phyloP scores from a whole-genome alignment of 2,797 vertebrate species.

The Aselliscus stoliczkanus region DNA sequence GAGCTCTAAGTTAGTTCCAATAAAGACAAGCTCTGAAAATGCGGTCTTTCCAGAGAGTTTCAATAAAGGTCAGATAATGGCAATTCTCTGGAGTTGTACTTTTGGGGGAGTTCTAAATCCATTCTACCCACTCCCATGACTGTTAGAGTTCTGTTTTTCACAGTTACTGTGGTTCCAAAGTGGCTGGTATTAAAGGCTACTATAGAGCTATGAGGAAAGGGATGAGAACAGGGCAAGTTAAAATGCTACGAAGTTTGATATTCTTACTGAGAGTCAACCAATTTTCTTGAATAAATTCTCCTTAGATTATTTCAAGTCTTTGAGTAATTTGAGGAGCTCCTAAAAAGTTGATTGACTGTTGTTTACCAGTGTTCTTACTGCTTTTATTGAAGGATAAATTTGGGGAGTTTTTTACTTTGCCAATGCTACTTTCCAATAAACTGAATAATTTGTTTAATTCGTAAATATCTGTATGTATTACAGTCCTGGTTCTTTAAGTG shows the following conservation, averaged over 20 bases:
- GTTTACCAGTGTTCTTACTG: background rate
- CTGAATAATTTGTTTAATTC: conserved; percentile 31
- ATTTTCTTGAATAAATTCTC: background rate
- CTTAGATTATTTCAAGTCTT: background rate
- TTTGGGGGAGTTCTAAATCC: background rate
- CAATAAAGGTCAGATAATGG: background rate
- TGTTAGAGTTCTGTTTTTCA: background rate
- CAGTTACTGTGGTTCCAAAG: background rate
- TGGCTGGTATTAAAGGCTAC: background rate
- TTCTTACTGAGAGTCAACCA: background rate
- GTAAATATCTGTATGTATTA: conserved; percentile 8
- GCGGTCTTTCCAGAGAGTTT: background rate
- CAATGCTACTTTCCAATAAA: background rate
- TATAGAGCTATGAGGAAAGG: background rate
- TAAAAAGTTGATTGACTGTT: background rate
- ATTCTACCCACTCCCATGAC: background rate
- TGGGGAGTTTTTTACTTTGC: conserved; percentile 16
- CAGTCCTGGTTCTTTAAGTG: background rate
- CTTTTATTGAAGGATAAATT: background rate
- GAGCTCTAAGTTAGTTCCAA: background rate
- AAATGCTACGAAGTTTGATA: background rate
- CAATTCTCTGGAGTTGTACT: background rate
- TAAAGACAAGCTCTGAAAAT: background rate
- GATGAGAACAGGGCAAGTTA: background rate
- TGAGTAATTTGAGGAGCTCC: background rate